Evolutionary conservation across 2,888 invertebrate genomes (phyloP), one percentile per base, ranked within the genome.

Genomic region (Ariolimax columbianus): DNA sequence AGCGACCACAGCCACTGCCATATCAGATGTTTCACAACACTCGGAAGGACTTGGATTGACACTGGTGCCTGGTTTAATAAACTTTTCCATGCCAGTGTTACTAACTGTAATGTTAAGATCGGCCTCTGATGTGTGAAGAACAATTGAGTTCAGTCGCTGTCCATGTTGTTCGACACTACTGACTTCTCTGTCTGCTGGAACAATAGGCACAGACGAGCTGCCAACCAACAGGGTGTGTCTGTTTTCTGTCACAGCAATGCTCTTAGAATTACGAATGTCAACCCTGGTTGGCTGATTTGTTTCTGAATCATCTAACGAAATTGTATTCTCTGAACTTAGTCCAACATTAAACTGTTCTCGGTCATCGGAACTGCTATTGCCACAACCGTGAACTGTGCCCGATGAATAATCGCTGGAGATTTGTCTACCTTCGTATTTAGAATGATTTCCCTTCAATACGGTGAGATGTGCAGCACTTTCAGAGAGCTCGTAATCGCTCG

Each of bases 1-100:
- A n/a, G 83, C 77, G 11, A 77, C 36, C 0, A 77, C 77, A 36
- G 1, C 59, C 75, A 75, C 59, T 6, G 19, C 26, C 36, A 75
- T 77, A 30, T 77, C 47, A 40, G 77, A 68, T 66, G 33, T 63
- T 66, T 77, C 77, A 66, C 36, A 11, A 55, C 36, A 72, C 68
- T 77, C 77, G 17, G 63, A 14, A 43, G 63, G 23, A 73, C 40
- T 63, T n/a, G 23, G 75, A 36, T n/a, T 55, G 40, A 19, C 26
- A 9, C 38, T 59, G 4, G 26, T 38, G 38, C 26, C 7, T 40
- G 82, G 73, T 38, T 73, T 70, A 51, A 70, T 80, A 47, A 36
- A 43, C 0, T 73, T 11, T 59, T 23, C 55, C 59, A 82, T 40
- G 59, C 43, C 30, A 11, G 14, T 66, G 63, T 43, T 72, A 36